phyloP scores from a whole-genome alignment of 1,140 invertebrate species.

The Pectinophora gossypiella region DNA sequence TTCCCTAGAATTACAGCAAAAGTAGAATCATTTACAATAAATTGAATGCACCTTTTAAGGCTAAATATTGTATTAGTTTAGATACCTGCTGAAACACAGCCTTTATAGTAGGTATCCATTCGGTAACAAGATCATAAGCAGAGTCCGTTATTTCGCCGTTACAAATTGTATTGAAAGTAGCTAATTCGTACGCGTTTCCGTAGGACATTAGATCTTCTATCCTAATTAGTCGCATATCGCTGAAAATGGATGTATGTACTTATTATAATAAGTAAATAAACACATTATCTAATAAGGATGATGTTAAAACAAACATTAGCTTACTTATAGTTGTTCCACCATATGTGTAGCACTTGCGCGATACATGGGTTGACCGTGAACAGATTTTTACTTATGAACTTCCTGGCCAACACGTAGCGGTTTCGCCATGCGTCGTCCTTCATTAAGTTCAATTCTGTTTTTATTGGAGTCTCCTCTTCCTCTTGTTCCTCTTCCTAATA shows the following conservation, averaged over 20 bases:
- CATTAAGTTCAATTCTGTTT: background rate
- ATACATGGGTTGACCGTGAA: constrained; percentile 90
- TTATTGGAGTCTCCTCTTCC: background rate
- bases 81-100: constrained; percentile 74
- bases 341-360: constrained; percentile 86
- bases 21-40: no score
- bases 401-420: constrained; percentile 49
- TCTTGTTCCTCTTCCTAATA: background rate
- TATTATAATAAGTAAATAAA: background rate
- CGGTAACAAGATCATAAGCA: constrained; percentile 73
- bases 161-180: constrained; percentile 76
- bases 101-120: constrained; percentile 80
- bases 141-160: constrained; percentile 77
- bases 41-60: no score
- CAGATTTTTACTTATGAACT: constrained; percentile 77
- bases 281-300: background rate
- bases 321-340: constrained; percentile 87
- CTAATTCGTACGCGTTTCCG: constrained; percentile 77
- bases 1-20: constrained; percentile 75
- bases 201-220: constrained; percentile 73
- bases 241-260: constrained; percentile 19
- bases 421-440: constrained; percentile 80
- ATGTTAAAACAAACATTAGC: constrained; percentile 3
- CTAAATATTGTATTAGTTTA: no score
- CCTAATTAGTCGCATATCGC: constrained; percentile 65